Conservation (phyloP, 2,113 vertebrate genomes). For the Seriola dumerili region DNA sequence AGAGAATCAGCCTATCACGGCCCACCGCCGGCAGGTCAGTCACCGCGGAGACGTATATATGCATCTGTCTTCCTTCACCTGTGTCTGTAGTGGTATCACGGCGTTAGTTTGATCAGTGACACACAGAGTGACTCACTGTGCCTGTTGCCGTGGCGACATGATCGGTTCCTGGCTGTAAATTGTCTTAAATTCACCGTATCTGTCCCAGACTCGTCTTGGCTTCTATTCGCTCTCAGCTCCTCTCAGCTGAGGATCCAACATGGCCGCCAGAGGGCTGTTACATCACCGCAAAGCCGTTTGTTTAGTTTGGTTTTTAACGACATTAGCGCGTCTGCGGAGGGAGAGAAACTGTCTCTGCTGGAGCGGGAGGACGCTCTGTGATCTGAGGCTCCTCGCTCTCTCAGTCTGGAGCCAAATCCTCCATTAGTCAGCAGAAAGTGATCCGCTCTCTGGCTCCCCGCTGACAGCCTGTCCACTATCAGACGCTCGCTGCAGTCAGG, state of each 20-base stretch:
- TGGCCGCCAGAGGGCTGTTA: not conserved
- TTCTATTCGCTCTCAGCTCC: too few relatives aligned
- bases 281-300: constrained; percentile 5
- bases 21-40: constrained; percentile 89
- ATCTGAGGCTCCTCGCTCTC: constrained; percentile 18
- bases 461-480: constrained; percentile 12
- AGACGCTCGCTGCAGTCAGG: not conserved
- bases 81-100: not conserved
- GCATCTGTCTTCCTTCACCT: too few relatives aligned
- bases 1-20: constrained; percentile 87
- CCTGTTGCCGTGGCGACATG: too few relatives aligned
- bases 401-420: constrained; percentile 43
- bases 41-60: not conserved
- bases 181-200: too few relatives aligned
- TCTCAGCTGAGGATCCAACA: constrained; percentile 9
- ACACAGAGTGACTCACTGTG: too few relatives aligned
- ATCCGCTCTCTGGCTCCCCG: constrained; percentile 4
- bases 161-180: too few relatives aligned
- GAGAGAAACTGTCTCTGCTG: not conserved
- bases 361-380: not conserved
- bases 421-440: constrained; percentile 52
- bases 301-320: constrained; percentile 5
- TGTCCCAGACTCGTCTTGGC: too few relatives aligned
- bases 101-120: not conserved
- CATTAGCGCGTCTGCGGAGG: not conserved